A percentile compares a stretch with the other conserved stretches of the same genome.
phyloP scores from a whole-genome alignment of 2,888 invertebrate genomes.

The Gasteruption jaculator region DNA sequence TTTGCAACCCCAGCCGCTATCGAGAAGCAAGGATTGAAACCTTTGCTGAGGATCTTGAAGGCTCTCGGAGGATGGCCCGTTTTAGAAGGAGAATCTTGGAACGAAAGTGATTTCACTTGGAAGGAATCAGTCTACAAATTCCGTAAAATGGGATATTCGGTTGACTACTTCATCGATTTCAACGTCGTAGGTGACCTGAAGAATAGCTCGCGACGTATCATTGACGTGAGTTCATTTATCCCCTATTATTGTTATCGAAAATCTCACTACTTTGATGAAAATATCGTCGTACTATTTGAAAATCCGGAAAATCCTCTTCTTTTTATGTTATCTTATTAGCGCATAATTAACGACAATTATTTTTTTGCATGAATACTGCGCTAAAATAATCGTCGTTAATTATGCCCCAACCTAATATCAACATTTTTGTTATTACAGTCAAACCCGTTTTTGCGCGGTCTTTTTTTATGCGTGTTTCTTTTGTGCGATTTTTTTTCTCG shows the following conservation, averaged over 20 bases:
- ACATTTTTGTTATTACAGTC: no score
- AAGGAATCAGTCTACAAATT: conserved; percentile 77
- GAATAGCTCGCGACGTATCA: conserved; percentile 78
- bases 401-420: no score
- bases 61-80: conserved; percentile 93
- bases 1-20: conserved; percentile 82
- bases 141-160: conserved; percentile 75
- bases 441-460: no score
- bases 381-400: no score
- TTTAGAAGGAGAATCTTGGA: conserved; percentile 74
- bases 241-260: not conserved
- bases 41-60: conserved; percentile 67
- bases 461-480: no score
- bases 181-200: conserved; percentile 86
- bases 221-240: conserved; percentile 66
- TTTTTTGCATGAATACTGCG: no score
- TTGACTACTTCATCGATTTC: conserved; percentile 87
- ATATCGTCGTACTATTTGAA: not conserved
- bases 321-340: not conserved
- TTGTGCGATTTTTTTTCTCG: no score
- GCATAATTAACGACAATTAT: no score
- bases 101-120: conserved; percentile 72
- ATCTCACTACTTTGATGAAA: not conserved
- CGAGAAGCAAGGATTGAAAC: conserved; percentile 71
- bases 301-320: conserved; percentile 1